phyloP scores from a whole-genome alignment of 2,888 invertebrate genomes.

The Lasioglossum villosulum region DNA sequence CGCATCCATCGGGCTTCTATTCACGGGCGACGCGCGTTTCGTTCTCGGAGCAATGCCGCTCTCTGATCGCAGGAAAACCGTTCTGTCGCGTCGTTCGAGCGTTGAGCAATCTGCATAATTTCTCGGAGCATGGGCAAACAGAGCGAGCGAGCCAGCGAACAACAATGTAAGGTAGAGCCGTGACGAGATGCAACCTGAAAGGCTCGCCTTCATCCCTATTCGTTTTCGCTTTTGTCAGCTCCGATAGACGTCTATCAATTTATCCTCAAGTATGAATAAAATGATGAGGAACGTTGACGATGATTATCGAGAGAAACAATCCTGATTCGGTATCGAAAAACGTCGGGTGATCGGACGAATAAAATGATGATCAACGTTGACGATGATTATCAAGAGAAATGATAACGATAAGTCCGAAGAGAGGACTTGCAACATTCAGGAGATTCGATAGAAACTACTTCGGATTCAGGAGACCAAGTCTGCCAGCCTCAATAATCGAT shows the following conservation, averaged over 20 bases:
- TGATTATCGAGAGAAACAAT: too few species aligned
- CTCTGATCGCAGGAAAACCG: conserved; percentile 39
- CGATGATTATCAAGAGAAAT: too few species aligned
- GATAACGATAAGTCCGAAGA: too few species aligned
- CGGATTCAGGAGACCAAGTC: neutral
- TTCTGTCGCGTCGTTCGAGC: conserved; percentile 40
- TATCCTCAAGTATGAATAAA: neutral
- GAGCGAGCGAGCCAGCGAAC: conserved; percentile 31
- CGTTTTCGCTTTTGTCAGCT: neutral
- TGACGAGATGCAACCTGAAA: conserved; percentile 29
- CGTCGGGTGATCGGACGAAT: too few species aligned
- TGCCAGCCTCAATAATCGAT: neutral
- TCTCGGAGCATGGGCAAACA: conserved; percentile 35
- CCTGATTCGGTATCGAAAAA: too few species aligned
- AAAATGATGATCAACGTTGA: too few species aligned
- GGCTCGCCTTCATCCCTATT: conserved; percentile 4
- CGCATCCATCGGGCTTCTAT: conserved; percentile 36
- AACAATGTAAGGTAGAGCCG: conserved; percentile 38
- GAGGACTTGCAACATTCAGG: neutral
- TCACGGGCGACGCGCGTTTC: conserved; percentile 13
- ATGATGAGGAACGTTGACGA: too few species aligned
- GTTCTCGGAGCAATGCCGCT: neutral
- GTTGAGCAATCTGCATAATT: conserved; percentile 55
- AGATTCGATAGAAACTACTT: neutral
- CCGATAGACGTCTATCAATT: neutral